Percentiles rank a stretch among this genome's conserved stretches.
Evolutionary conservation across 2,888 invertebrate genomes (phyloP).

Genomic region (Pachycephus smyrnensis): DNA sequence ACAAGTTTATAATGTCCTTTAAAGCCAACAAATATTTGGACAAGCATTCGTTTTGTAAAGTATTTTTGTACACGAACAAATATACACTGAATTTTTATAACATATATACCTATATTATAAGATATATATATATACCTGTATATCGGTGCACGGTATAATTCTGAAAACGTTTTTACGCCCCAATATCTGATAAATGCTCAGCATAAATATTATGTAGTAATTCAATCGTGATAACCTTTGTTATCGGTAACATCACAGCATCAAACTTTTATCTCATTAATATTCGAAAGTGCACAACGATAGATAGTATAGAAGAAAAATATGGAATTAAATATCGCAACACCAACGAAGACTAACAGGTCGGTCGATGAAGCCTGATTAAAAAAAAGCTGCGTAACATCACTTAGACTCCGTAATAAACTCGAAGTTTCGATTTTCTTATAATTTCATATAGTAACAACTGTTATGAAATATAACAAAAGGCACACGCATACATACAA

Average conservation of each 20-base stretch:
- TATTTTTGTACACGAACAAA: slow-evolving; percentile 1
- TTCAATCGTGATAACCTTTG: background rate
- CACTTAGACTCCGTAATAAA: background rate
- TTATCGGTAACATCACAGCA: slow-evolving; percentile 1
- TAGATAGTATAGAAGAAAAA: background rate
- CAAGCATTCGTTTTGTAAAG: slow-evolving; percentile 2
- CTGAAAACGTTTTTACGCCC: background rate
- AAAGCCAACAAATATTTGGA: background rate
- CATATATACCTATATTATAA: background rate
- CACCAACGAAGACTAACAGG: background rate
- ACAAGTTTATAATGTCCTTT: background rate
- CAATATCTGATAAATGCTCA: background rate
- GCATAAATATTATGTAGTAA: background rate
- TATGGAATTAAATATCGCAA: background rate
- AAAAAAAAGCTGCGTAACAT: background rate
- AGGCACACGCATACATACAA: background rate
- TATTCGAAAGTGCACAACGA: background rate
- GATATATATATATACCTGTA: background rate
- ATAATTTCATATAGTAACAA: background rate
- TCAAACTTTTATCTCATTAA: background rate
- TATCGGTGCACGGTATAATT: background rate
- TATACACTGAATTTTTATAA: background rate
- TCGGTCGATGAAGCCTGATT: background rate
- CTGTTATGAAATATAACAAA: background rate
- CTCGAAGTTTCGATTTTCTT: background rate